Base-by-base conservation (phyloP, 2,888 invertebrate species). In the Cataglyphis rosenhaueri region DNA sequence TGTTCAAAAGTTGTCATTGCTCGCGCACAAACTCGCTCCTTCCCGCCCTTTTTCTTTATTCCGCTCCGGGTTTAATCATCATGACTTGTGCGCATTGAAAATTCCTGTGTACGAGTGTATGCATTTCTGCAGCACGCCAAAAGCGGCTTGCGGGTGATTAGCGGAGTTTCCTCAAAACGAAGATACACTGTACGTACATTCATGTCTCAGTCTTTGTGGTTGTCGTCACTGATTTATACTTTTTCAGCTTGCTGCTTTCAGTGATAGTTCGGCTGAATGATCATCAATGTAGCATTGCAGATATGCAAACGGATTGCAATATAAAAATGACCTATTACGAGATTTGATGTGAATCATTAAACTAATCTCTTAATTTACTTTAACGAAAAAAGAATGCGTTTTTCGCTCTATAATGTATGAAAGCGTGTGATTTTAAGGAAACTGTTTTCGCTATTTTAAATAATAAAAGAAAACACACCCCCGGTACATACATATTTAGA, bases 1-100 rank as follows among this genome's bases (percentile, higher is more conserved):
- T 85, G 78, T 75, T 66, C 89, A 88, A 89, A 81, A 86, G 90
- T 87, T 91, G 88, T 87, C 89, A 90, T 89, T 86, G 73, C 82
- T 76, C 83, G 79, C 82, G 85, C 83, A 73, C 81, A 84, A 90
- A 90, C 84, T 89, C 87, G 85, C 88, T 88, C 81, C 79, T 83
- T 81, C 78, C 48, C 41, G 32, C 73, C 21, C 59, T 44, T 52
- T 61, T 44, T 65, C 38, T 48, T 71, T 32, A 55, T 70, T 32
- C 32, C 38, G 32, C 32, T 41, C 59, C 35, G 35, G 48, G 88
- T 88, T 91, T 91, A 90, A 91, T 91, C 89, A 90, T 86, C 79
- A 74, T 57, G 62, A 65, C 44, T 81, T 64, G 59, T 61, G 82
- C 83, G 55, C 32, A 15, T 52, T 61, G 66, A 38, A 70, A 68